Conservation (phyloP, 2,888 invertebrate species). For the Lasioglossum leucozonium region DNA sequence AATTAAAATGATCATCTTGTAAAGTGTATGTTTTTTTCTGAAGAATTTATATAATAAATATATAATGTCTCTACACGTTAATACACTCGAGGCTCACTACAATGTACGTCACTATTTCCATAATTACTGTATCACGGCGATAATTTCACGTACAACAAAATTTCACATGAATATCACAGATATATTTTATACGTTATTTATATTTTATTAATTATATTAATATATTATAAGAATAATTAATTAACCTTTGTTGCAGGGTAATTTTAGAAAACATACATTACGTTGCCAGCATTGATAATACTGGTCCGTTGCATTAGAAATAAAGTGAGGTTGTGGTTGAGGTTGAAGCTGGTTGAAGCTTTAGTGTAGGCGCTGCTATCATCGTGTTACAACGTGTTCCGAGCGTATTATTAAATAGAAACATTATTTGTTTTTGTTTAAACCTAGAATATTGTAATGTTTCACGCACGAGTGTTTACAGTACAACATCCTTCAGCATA, state of each 20-base stretch:
- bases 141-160: background rate
- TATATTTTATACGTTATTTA: background rate
- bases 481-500: conserved; percentile 18
- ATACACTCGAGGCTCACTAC: too few relatives aligned
- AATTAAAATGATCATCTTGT: background rate
- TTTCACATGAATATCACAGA: background rate
- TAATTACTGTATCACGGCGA: background rate
- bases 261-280: conserved; percentile 21
- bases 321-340: background rate
- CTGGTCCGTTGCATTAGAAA: conserved; percentile 4
- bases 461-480: conserved; percentile 1
- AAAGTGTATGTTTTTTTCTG: background rate
- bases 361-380: conserved; percentile 1
- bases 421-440: conserved; percentile 42
- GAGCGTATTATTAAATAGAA: conserved; percentile 15
- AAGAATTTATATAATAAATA: background rate
- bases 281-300: conserved; percentile 37
- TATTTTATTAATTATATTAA: too few relatives aligned
- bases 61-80: background rate
- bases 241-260: conserved; percentile 30
- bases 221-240: background rate
- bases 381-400: conserved; percentile 6
- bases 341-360: background rate
- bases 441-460: conserved; percentile 28
- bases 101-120: background rate